Conservation (phyloP, 1,140 invertebrate species). For the Gerris buenoi region DNA sequence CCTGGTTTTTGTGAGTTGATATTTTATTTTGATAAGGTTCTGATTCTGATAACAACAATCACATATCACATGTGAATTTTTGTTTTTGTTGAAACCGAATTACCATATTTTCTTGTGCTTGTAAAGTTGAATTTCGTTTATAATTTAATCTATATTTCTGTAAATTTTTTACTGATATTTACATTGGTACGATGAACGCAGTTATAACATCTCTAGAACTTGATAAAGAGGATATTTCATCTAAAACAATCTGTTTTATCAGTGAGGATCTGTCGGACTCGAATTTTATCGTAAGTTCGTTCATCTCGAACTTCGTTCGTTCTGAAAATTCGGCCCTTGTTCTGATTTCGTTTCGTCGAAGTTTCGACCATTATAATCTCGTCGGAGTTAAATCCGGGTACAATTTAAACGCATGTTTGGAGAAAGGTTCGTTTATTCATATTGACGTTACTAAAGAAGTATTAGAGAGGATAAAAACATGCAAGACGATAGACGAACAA, state of each 20-base stretch:
- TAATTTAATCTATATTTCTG: too few relatives aligned
- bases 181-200: not conserved
- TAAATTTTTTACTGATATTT: too few relatives aligned
- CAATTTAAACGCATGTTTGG: not conserved
- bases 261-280: not conserved
- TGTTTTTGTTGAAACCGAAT: too few relatives aligned
- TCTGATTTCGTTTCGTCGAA: not conserved
- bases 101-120: too few relatives aligned
- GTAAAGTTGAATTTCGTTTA: too few relatives aligned
- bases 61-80: too few relatives aligned
- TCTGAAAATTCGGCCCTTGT: not conserved
- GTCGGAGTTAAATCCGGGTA: not conserved
- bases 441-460: not conserved
- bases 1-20: too few relatives aligned
- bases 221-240: not conserved
- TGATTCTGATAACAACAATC: too few relatives aligned
- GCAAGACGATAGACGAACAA: not conserved
- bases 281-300: not conserved
- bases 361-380: not conserved
- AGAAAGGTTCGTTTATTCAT: not conserved
- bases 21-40: too few relatives aligned
- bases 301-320: not conserved
- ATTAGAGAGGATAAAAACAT: not conserved
- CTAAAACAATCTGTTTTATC: not conserved
- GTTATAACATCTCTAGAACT: not conserved